Evolutionary conservation across 1,140 invertebrate species (phyloP).

Genomic region (Diorhabda elongata): DNA sequence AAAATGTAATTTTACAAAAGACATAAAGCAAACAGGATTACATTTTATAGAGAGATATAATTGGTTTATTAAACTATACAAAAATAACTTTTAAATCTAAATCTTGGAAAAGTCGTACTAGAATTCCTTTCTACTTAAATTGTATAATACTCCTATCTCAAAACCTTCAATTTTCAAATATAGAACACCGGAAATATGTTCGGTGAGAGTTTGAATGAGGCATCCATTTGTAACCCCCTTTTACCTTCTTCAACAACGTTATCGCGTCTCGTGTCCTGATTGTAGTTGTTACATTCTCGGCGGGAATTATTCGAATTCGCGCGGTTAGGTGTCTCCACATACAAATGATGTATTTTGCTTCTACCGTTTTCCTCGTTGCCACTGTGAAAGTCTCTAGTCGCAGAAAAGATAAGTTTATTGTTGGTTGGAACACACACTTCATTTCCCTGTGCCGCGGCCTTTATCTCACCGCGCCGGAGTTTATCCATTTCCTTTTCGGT

Average conservation of each 20-base stretch:
- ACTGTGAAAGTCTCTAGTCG: constrained; percentile 36
- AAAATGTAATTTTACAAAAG: too few species aligned
- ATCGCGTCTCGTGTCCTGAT: constrained; percentile 1
- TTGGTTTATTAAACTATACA: too few species aligned
- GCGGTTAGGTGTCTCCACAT: constrained; percentile 21
- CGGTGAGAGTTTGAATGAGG: constrained; percentile 1
- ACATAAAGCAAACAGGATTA: too few species aligned
- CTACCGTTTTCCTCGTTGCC: constrained; percentile 5
- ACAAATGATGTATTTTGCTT: constrained; percentile 42
- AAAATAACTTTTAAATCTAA: too few species aligned
- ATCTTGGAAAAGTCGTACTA: too few species aligned
- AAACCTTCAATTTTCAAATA: not conserved
- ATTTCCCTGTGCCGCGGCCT: constrained; percentile 39
- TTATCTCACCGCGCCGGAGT: constrained; percentile 39
- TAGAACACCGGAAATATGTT: not conserved
- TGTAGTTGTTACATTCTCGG: not conserved
- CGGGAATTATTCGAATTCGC: constrained; percentile 17
- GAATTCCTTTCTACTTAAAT: too few species aligned
- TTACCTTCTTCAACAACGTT: not conserved
- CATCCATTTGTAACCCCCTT: constrained; percentile 1
- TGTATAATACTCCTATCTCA: not conserved
- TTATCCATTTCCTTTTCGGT: constrained; percentile 41
- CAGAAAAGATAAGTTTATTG: constrained; percentile 42
- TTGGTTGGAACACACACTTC: constrained; percentile 42
- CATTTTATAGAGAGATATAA: too few species aligned